phyloP scores from a whole-genome alignment of 2,797 vertebrate genomes.

The Eospalax fontanierii region DNA sequence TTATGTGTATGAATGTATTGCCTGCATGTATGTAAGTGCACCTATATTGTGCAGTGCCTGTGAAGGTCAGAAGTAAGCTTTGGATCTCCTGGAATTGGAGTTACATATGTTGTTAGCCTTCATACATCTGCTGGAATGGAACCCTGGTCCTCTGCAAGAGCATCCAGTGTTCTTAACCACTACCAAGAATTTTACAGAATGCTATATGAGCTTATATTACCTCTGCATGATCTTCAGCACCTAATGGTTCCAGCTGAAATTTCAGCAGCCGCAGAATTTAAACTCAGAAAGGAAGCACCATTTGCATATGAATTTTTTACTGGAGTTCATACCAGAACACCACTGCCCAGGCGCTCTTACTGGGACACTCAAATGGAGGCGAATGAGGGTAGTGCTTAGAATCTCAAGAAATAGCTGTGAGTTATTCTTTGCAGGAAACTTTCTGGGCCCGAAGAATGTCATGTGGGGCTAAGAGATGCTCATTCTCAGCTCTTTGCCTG shows the following conservation, averaged over 20 bases:
- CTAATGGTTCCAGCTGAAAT: background rate
- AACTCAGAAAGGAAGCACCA: background rate
- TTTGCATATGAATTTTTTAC: background rate
- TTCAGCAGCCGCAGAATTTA: background rate
- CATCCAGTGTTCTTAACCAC: too few species aligned
- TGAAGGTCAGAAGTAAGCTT: too few species aligned
- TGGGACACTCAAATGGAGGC: background rate
- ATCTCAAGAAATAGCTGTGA: background rate
- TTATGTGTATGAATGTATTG: too few species aligned
- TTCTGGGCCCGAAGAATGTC: background rate
- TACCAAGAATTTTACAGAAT: background rate
- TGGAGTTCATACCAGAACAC: background rate
- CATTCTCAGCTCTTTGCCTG: background rate
- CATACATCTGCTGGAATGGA: too few species aligned
- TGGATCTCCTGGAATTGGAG: too few species aligned
- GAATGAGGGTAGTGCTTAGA: background rate
- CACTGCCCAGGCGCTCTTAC: background rate
- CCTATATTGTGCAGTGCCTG: too few species aligned
- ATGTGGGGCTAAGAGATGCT: background rate
- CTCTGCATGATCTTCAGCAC: fast-evolving
- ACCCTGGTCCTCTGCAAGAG: too few species aligned
- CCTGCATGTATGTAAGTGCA: too few species aligned
- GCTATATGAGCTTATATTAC: background rate
- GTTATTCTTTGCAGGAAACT: background rate
- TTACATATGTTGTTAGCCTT: too few species aligned